Evolutionary conservation across 1,140 invertebrate genomes (phyloP).

Genomic region (Bombus terrestris): DNA sequence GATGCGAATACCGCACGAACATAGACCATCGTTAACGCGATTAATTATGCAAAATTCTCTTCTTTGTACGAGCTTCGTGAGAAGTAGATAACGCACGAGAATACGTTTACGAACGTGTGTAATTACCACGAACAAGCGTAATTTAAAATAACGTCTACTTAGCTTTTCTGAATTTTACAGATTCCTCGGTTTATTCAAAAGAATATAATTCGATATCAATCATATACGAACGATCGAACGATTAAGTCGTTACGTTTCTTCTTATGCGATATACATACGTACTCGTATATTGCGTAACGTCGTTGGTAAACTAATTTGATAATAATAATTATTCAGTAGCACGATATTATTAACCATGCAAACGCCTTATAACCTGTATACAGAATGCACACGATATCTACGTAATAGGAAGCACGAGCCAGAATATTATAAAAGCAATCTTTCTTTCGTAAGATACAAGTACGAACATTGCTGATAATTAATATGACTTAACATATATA

Average conservation of each 20-base stretch:
- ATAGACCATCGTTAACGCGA: slow-evolving; percentile 9
- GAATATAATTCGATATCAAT: not conserved
- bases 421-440: not conserved
- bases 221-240: too few relatives aligned
- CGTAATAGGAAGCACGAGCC: not conserved
- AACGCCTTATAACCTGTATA: not conserved
- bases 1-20: not conserved
- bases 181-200: not conserved
- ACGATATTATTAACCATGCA: not conserved
- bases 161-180: not conserved
- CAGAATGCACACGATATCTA: not conserved
- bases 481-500: too few relatives aligned
- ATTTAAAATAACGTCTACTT: not conserved
- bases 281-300: not conserved
- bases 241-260: too few relatives aligned
- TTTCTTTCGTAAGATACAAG: not conserved
- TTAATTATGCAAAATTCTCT: slow-evolving; percentile 23
- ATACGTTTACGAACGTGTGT: not conserved
- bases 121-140: not conserved
- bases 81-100: not conserved
- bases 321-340: not conserved
- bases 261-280: too few relatives aligned
- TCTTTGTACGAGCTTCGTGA: not conserved
- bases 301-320: not conserved
- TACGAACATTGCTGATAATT: not conserved